Conservation (phyloP, 2,888 invertebrate genomes). For the Nematopogon swammerdamellus region DNA sequence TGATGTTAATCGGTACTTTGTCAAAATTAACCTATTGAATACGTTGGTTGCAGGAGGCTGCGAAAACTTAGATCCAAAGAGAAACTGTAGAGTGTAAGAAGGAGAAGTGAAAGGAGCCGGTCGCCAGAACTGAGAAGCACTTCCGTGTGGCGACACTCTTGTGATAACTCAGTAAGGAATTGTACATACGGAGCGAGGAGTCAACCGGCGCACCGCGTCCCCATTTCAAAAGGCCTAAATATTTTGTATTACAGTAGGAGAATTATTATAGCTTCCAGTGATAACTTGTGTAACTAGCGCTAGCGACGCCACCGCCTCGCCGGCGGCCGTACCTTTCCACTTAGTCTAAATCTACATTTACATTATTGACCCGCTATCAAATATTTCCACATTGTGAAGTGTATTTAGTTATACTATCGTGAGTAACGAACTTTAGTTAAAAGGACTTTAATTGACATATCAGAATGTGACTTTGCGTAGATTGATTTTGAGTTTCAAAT, state of each 20-base stretch:
- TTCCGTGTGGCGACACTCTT: background rate
- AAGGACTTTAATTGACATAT: conserved; percentile 50
- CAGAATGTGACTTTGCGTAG: conserved; percentile 41
- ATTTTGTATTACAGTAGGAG: background rate
- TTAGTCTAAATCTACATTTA: background rate
- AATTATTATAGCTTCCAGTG: background rate
- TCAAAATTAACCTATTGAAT: too few relatives aligned
- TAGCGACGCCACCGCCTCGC: too few relatives aligned
- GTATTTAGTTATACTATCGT: background rate
- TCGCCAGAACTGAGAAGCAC: background rate
- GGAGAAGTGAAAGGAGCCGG: background rate
- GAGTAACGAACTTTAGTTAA: too few relatives aligned
- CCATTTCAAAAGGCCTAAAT: background rate
- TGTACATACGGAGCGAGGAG: too few relatives aligned
- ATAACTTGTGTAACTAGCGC: background rate
- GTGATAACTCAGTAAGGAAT: background rate
- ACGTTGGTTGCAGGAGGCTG: background rate
- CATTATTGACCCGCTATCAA: background rate
- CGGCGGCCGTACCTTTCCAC: background rate
- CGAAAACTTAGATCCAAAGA: background rate
- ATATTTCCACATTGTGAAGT: background rate
- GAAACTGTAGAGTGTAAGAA: background rate
- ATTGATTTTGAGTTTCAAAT: too few relatives aligned
- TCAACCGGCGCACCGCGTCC: background rate
- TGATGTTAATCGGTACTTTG: too few relatives aligned